Base-by-base conservation (phyloP, 2,797 vertebrate species). In the Sebastiscus tertius region DNA sequence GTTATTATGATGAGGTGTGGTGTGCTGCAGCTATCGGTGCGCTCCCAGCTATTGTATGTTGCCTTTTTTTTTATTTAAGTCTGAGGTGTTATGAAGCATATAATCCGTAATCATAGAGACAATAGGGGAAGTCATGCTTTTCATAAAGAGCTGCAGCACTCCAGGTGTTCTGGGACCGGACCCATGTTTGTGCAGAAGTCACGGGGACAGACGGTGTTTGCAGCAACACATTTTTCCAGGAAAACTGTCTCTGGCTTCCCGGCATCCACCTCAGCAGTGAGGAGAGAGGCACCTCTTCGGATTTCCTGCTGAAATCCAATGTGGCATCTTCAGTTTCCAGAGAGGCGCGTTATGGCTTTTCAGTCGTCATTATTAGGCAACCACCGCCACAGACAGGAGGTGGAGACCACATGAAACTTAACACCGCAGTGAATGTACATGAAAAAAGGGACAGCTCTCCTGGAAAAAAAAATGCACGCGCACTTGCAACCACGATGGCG, bases 281-380 rank as follows among this genome's bases (percentile, higher is more conserved):
- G 82, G 80, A 86, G 72, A 92, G 80, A 75, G 70, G 86, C 89
- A 86, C 88, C 92, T 95, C 93, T 93, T 95, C 92, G 79, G 84
- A 91, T 96, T 95, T 95, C 95, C 88, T 90, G 83, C 80, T 94
- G 93, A 94, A 96, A 96, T 91, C 92, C 89, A 95, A 95, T 94
- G 94, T 95, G 95, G 90, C 94, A 86, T 94, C 93, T 95, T 93
- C 80, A 92, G 93, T 96, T 96, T 96, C 95, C 91, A 89, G 39
- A 92, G 82, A 92, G 89, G 83, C 72, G 22, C 80, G 71, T 92
- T 93, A 88, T 78, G 84, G 88, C 81, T 92, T 93, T 93, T 89
- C 88, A 89, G 84, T 93, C 78, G 62, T 81, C 87, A 93, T 92
- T 89, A 91, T 90, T 77, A 92, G 87, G 86, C 76, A 88, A 93